Evolutionary conservation across 2,888 invertebrate genomes (phyloP), one percentile per base, ranked within the genome.

Genomic region (Trisateles emortualis): DNA sequence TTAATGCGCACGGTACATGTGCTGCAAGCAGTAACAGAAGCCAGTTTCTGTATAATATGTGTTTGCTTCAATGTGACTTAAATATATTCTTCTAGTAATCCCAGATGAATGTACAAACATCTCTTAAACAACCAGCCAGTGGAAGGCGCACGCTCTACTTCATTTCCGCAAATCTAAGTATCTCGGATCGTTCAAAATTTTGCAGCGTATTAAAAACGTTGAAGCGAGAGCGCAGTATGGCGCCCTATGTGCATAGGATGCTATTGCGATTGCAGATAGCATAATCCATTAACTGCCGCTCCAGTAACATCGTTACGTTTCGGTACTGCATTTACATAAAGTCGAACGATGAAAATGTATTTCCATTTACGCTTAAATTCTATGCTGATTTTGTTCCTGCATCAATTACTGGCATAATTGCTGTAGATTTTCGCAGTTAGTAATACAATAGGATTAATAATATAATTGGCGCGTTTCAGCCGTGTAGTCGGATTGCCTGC

Each of bases 291-390:
- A 85, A 78, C 79, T 64, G 63, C 72, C 68, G 71, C 67, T 69
- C 75, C 76, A 72, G 79, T 88, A 87, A 88, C 81, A 79, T 78
- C 68, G 84, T 88, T 86, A 86, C 78, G 78, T 81, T 82, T 79
- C 78, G 80, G 70, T 71, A 59, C 72, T 70, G 69, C 72, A 88
- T 90, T 89, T 84, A 82, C 87, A 89, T 87, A 84, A 74, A 78
- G 74, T 49, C 48, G 52, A 79, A 73, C 74, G 74, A 72, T 81
- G 83, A 67, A 86, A 86, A 80, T 83, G 59, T 68, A 70, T 85
- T 82, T 81, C 75, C 79, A 83, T 84, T 84, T 74, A 72, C 70
- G 67, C 64, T 78, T 72, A 78, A 83, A 85, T 83, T 82, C 72
- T 80, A 86, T 86, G 85, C 79, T 72, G 76, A 77, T 78, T 68